Base-by-base conservation (phyloP, 2,113 vertebrate genomes). In the Apteryx mantelli region DNA sequence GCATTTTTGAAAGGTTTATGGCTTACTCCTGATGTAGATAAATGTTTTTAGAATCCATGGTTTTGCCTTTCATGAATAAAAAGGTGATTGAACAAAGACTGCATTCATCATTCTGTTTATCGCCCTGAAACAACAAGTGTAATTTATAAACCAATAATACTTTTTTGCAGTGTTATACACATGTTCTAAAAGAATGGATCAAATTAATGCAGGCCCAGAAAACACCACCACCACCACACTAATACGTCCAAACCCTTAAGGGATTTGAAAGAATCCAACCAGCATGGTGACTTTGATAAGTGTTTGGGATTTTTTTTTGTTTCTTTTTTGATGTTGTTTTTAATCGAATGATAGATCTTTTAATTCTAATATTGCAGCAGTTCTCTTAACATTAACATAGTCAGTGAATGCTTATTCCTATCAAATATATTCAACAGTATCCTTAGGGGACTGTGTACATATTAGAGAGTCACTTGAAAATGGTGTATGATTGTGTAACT, bases 141-240 rank as follows among this genome's bases (percentile, higher is more conserved):
- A 98, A 98, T 98, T 98, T 98, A 98, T 98, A 98, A 98, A 98
- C 96, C 97, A 98, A 97, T 98, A 98, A 97, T 98, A 98, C 97
- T 97, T 98, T 94, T 91, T 93, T 91, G 87, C 95, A 96, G 90
- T 97, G 93, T 97, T 98, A 95, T 98, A 98, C 96, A 98, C 93
- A 94, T 94, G 96, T 98, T 98, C 97, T 97, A 93, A 98, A 98
- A 98, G 96, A 98, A 98, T 91, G 86, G 91, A 96, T 98, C 94
- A 97, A 98, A 98, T 98, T 98, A 98, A 98, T 98, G 93, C 70
- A 82, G 93, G 83, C 82, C 92, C 50, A 89, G 93, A 93, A 97
- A 95, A 93, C 76, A 97, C 50, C 14, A 10, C 30, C 79, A 93
- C 11, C 70, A 90, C 90, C 86, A 97, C 88, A 96, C 95, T 96